Base-by-base conservation (phyloP, 1,140 invertebrate genomes). In the Meloidogyne floridensis region DNA sequence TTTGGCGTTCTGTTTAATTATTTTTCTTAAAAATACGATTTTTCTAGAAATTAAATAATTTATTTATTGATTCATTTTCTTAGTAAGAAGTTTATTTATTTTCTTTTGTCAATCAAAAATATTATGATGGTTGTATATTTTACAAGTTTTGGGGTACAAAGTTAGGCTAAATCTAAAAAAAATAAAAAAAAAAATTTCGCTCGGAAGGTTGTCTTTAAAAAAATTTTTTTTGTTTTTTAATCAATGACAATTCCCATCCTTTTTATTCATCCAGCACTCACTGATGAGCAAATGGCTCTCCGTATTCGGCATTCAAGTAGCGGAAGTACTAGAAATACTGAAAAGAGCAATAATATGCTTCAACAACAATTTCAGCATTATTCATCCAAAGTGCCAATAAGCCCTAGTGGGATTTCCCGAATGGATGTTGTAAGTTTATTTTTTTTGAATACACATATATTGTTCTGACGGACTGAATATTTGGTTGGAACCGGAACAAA, bases 371-470 rank as follows among this genome's bases (percentile, higher is more conserved):
- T 53, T 71, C 69, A 74, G n/a, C 18, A 74, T 51, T 54, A 74
- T 47, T 54, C 43, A 47, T 51, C 43, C 5, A 74, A 74, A 74
- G 15, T 74, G 6, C 53, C 72, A 15, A 54, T 74, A 51, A 74
- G 53, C 8, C 43, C 43, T 5, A 54, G 53, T 54, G 54, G 65
- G 6, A 79, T 79, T 69, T 79, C 77, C 9, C 54, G 77, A 79
- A 79, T 79, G 77, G 77, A 79, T 51, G 77, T 79, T 69, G 77
- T 79, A n/a, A 18, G 77, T 65, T 43, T 56, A 3, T 65, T n/a
- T n/a, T 4, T 65, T 65, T 65, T 71, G 9, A 53, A 20, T 20
- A 20, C 20, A 20, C 20, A 20, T 32, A 32, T 2, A 32, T 32
- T 32, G 32, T 32, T 32, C 32, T 32, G 32, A 32, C 32, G 32